Base-by-base conservation (phyloP, 2,113 vertebrate species). In the Scartelaos histophorus region DNA sequence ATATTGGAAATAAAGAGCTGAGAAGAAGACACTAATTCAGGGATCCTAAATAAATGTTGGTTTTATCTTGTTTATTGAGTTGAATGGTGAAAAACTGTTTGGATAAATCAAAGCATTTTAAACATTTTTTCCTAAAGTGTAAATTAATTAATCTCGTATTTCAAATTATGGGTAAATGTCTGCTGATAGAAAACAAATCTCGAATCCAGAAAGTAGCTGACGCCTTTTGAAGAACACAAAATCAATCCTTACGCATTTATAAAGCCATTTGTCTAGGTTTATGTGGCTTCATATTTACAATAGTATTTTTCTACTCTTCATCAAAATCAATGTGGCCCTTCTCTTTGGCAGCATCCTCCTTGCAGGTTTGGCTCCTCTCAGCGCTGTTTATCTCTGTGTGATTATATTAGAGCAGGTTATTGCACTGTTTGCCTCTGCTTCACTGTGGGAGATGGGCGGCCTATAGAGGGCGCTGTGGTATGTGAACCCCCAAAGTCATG, bases 241-340 rank as follows among this genome's bases (percentile, higher is more conserved):
- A 92, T 92, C 88, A 74, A 92, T 91, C 73, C 54, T 87, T 85
- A 90, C 73, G 70, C 78, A 66, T 88, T 91, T 91, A 92, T 57
- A 87, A 90, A 88, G 62, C 84, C 81, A 90, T 90, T 87, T 87
- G 73, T 74, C 81, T 71, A 64, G 65, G 45, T 84, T 81, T 89
- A 71, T 58, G 69, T 74, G 53, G 75, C 22, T 81, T 86, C 35
- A 69, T 77, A 83, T 91, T 87, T 90, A 78, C 65, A 81, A 69
- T 88, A 88, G 87, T 83, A 46, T 83, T 90, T 81, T 78, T 88
- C 78, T 85, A 75, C 84, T 85, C 73, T 87, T 84, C 91, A 84
- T 91, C 79, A 66, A 87, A 91, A 92, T 91, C 91, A 88, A 91
- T 92, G 89, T 76, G 66, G 73, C 80, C 83, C 85, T 81, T 80